A percentile compares a stretch with the other conserved stretches of the same genome.
phyloP scores from a whole-genome alignment of 1,140 invertebrate species.

The Drosophila mayri region DNA sequence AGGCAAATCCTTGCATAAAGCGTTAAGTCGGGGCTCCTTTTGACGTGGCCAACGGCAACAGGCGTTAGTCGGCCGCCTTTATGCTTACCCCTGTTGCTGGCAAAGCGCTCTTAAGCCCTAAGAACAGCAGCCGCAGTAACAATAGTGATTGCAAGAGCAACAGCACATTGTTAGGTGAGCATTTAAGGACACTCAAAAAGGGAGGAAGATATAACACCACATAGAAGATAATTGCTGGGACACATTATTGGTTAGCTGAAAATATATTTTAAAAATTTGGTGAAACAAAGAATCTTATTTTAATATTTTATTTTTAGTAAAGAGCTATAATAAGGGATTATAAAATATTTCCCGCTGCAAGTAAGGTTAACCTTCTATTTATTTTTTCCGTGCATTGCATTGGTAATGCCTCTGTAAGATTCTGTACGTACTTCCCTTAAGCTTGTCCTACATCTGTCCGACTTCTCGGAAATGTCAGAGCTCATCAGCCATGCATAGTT shows the following conservation, averaged over 20 bases:
- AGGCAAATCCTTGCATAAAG: slow-evolving; percentile 73
- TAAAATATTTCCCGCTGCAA: too few species aligned
- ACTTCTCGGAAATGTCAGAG: slow-evolving; percentile 32
- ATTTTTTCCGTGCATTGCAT: not conserved
- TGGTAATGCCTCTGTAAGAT: slow-evolving; percentile 3
- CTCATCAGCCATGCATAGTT: slow-evolving; percentile 65
- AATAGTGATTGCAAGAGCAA: slow-evolving; percentile 36
- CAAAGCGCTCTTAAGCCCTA: slow-evolving; percentile 53
- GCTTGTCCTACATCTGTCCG: slow-evolving; percentile 35
- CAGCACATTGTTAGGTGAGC: slow-evolving; percentile 36
- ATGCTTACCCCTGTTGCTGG: slow-evolving; percentile 37
- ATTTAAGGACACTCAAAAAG: slow-evolving; percentile 2
- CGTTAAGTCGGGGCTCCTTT: slow-evolving; percentile 61
- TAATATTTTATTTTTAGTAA: too few species aligned
- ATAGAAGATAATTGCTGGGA: not conserved
- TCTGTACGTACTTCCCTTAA: slow-evolving; percentile 18
- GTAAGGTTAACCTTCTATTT: too few species aligned
- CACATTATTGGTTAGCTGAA: not conserved
- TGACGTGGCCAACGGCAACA: slow-evolving; percentile 59
- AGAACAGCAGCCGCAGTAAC: slow-evolving; percentile 37
- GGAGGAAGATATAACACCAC: not conserved
- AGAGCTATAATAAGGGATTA: not conserved
- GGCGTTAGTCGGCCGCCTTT: slow-evolving; percentile 32
- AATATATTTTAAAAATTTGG: too few species aligned
- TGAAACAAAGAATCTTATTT: too few species aligned